Evolutionary conservation across 2,113 vertebrate genomes (phyloP).

Genomic region (Ahaetulla prasina): DNA sequence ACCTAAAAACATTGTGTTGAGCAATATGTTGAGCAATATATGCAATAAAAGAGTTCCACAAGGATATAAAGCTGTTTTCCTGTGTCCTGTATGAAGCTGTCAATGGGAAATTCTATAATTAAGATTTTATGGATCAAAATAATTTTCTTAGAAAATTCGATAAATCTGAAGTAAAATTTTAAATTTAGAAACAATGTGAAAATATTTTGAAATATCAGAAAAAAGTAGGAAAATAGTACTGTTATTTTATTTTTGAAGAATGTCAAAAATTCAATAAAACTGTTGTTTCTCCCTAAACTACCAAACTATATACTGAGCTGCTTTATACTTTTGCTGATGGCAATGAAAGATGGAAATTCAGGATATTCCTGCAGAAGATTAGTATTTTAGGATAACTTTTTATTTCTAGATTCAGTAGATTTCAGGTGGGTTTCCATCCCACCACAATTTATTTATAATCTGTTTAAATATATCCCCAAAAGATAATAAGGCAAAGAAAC

Average conservation of each 20-base stretch:
- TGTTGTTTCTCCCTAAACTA: slow-evolving; percentile 21
- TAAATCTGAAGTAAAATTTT: not conserved
- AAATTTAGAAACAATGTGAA: not conserved
- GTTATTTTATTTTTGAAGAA: not conserved
- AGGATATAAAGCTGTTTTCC: not conserved
- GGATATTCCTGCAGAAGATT: slow-evolving; percentile 29
- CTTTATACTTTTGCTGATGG: not conserved
- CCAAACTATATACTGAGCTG: not conserved
- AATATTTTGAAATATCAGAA: not conserved
- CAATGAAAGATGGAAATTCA: not conserved
- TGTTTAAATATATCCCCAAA: slow-evolving; percentile 34
- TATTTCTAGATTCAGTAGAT: slow-evolving; percentile 11
- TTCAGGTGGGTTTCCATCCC: slow-evolving; percentile 2
- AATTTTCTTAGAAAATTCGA: not conserved
- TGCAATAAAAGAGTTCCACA: not conserved
- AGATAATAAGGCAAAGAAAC: slow-evolving; percentile 51
- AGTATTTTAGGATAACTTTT: slow-evolving; percentile 34
- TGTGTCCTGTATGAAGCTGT: not conserved
- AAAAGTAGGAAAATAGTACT: not conserved
- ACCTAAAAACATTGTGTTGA: not conserved
- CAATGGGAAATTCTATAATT: slow-evolving; percentile 13
- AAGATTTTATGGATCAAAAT: not conserved
- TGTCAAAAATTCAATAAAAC: slow-evolving; percentile 11
- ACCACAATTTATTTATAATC: slow-evolving; percentile 1
- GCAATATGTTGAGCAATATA: too few species aligned